Base-by-base conservation (phyloP, 2,888 invertebrate genomes). In the Thecophora atra region DNA sequence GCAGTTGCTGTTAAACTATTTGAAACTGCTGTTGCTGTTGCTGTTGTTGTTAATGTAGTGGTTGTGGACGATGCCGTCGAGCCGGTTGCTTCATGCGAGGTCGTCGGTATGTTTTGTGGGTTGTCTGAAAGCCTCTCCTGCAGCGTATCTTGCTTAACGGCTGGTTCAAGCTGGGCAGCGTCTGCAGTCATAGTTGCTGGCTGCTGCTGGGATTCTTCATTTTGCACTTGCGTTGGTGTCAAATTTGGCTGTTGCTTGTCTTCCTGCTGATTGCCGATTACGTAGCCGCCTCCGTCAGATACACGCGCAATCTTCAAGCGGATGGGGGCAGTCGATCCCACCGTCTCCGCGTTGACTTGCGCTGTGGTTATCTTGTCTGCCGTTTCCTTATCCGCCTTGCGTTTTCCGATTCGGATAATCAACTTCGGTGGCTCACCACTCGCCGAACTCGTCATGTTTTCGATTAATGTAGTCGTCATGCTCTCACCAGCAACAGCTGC, bases 231-330 rank as follows among this genome's bases (percentile, higher is more conserved):
- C 0, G 70, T 63, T 3, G 74, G 28, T 42, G 75, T 54, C 19
- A 37, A 30, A 19, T 69, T 60, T 19, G 60, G 60, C 26, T 60
- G 17, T 28, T 76, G 78, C 60, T 72, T 77, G 17, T 30, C 72
- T 37, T 73, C 79, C 26, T 80, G 80, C 6, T 80, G 78, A 30
- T 76, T 81, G 3, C 83, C 85, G 63, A 86, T 86, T 2, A 84
- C 82, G 76, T 86, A 87, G 42, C 89, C 90, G 54, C 91, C 92
- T 76, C 95, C 95, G 81, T 93, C 92, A 75, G 93, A 91, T 80
- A 92, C 93, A 76, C 95, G 91, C 66, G 94, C 91, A 77, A 96
- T 85, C 89, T 96, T 96, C 88, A 96, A 90, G 77, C 94, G 91
- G 77, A 96, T 93, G 17, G 95, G 95, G 47, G 92, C 90, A 17